These are phyloP conservation scores for Suncus etruscus DNA, from an alignment of 2,113 vertebrate genomes.

Conservation along the genomic window DNA sequence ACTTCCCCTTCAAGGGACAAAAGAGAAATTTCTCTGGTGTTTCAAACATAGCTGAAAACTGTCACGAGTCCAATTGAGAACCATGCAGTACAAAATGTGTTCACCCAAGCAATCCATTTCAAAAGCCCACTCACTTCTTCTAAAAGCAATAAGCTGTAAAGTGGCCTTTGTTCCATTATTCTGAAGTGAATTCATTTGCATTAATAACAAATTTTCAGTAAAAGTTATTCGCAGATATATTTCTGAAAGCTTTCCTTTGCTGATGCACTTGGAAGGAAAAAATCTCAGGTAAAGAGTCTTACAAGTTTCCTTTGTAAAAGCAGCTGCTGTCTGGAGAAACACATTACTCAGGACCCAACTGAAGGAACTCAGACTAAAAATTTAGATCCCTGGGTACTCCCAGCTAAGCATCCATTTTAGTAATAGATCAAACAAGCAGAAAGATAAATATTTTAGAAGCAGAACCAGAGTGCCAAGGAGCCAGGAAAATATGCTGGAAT, in stretches of 20 bases:
- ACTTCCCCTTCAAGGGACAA: constrained; percentile 74
- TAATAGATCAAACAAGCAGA: neutral
- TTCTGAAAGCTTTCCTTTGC: constrained; percentile 44
- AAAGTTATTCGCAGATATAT: constrained; percentile 54
- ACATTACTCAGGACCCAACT: neutral
- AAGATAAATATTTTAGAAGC: constrained; percentile 35
- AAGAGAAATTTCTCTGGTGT: constrained; percentile 69
- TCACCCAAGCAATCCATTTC: constrained; percentile 64
- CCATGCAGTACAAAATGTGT: constrained; percentile 68
- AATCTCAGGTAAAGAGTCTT: neutral
- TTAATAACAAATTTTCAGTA: constrained; percentile 68
- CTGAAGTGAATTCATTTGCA: constrained; percentile 62
- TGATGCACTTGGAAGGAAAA: constrained; percentile 16
- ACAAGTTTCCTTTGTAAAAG: neutral
- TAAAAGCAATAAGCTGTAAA: constrained; percentile 59
- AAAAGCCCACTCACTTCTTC: constrained; percentile 57
- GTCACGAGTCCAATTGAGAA: constrained; percentile 73
- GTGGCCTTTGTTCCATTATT: constrained; percentile 66
- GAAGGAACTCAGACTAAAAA: neutral
- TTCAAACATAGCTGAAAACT: constrained; percentile 74
- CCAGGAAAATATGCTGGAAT: neutral
- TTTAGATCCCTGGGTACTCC: neutral
- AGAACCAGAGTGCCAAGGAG: neutral
- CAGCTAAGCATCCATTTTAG: constrained; percentile 38
- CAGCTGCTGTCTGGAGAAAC: neutral